Percentiles rank a stretch among this genome's conserved stretches.
These are phyloP conservation scores for Petroica traversi DNA, from an alignment of 2,113 vertebrate species.

Conservation along the genomic window DNA sequence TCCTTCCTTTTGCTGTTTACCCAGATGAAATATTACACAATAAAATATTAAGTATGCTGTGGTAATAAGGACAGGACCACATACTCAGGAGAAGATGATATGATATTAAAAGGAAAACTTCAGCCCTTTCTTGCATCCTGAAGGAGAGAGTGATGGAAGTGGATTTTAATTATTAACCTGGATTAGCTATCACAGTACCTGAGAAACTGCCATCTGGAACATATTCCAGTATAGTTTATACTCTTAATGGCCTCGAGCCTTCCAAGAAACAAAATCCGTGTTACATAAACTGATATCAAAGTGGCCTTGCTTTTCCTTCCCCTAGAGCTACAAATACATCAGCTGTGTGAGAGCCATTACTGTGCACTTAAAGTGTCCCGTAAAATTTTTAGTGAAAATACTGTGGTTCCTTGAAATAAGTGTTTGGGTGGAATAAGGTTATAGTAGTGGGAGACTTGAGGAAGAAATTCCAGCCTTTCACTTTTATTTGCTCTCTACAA, in stretches of 20 bases:
- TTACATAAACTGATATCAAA: constrained; percentile 45
- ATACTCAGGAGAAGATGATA: neutral
- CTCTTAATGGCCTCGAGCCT: constrained; percentile 27
- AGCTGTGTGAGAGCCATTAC: constrained; percentile 12
- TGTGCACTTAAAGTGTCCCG: constrained; percentile 8
- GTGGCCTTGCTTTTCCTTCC: constrained; percentile 33
- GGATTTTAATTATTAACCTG: constrained; percentile 59
- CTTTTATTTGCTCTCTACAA: constrained; percentile 47
- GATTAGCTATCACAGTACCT: constrained; percentile 26
- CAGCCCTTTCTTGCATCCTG: neutral
- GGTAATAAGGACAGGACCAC: neutral
- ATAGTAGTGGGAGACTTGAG: constrained; percentile 27
- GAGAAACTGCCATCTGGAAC: constrained; percentile 59
- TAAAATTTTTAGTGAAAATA: constrained; percentile 16
- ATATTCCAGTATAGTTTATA: constrained; percentile 14
- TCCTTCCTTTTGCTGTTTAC: neutral
- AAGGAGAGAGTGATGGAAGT: neutral
- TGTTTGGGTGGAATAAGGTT: neutral
- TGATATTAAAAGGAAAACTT: neutral
- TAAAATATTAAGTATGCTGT: neutral
- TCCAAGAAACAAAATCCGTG: constrained; percentile 38
- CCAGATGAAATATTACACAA: neutral
- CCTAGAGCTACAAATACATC: constrained; percentile 35
- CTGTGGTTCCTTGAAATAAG: neutral
- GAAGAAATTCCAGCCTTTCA: constrained; percentile 59